Percentiles rank a stretch among this genome's conserved stretches.
phyloP scores from a whole-genome alignment of 2,797 vertebrate species.

The Sylvilagus floridanus region DNA sequence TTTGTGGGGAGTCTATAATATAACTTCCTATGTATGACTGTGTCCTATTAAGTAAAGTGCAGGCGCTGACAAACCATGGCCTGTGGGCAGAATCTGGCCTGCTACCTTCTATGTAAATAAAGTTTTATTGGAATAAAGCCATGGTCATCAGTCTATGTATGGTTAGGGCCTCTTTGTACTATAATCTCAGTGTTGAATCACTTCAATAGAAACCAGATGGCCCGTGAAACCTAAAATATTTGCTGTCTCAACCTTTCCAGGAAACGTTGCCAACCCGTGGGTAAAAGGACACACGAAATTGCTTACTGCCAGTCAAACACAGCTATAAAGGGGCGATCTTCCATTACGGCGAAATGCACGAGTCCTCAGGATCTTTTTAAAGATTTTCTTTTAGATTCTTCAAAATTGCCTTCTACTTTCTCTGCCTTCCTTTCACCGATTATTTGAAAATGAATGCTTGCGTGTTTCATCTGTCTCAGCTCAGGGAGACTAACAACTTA shows the following conservation, averaged over 20 bases:
- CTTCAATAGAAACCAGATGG: neutral
- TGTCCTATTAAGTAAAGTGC: neutral
- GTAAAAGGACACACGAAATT: neutral
- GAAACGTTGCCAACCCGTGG: neutral
- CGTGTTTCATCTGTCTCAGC: neutral
- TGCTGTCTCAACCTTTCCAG: neutral
- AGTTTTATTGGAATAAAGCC: neutral
- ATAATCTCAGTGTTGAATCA: neutral
- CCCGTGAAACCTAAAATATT: neutral
- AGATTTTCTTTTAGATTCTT: neutral
- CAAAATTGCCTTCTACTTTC: neutral
- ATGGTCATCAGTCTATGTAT: neutral
- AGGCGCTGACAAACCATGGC: too few relatives aligned
- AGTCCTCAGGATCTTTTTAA: neutral
- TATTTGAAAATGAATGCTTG: neutral
- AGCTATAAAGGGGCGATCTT: neutral
- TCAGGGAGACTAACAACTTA: neutral
- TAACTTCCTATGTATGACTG: neutral
- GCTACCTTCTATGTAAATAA: neutral
- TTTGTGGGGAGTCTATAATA: neutral
- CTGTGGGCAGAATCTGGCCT: neutral
- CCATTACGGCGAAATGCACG: neutral
- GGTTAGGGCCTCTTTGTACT: neutral
- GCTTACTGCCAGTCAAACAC: neutral
- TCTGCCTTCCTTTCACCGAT: neutral